Evolutionary conservation across 2,888 invertebrate genomes (phyloP).

Genomic region (Plusia festucae): DNA sequence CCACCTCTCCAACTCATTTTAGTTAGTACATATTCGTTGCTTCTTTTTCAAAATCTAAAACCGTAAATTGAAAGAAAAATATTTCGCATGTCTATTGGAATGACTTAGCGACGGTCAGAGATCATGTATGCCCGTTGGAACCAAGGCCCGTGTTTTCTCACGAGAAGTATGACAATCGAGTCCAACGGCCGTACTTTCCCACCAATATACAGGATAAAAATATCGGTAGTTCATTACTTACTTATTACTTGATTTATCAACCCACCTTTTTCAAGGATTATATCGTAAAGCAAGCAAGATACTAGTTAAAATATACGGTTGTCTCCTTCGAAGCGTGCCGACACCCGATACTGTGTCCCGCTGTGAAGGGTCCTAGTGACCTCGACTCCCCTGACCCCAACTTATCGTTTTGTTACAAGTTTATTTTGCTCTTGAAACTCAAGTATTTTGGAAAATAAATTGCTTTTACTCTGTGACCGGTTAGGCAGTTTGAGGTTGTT

Average conservation of each 20-base stretch:
- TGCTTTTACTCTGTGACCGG: background rate
- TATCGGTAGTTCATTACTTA: background rate
- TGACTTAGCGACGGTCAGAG: too few species aligned
- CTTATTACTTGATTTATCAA: background rate
- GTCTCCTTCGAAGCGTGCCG: conserved; percentile 29
- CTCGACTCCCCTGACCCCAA: conserved; percentile 44
- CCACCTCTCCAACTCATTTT: too few species aligned
- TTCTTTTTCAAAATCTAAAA: too few species aligned
- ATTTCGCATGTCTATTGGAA: too few species aligned
- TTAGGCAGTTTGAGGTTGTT: too few species aligned
- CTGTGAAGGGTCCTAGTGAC: conserved; percentile 48
- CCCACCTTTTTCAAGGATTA: conserved; percentile 13
- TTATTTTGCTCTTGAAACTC: conserved; percentile 36
- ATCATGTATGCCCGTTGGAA: too few species aligned
- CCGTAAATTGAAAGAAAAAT: too few species aligned
- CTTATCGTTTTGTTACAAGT: conserved; percentile 28
- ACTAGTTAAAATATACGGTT: conserved; percentile 18
- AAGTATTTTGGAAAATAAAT: conserved; percentile 19
- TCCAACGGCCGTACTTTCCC: too few species aligned
- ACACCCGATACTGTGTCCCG: conserved; percentile 46
- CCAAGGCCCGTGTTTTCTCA: too few species aligned
- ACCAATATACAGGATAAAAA: background rate
- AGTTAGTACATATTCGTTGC: too few species aligned
- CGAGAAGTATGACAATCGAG: too few species aligned
- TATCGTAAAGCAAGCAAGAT: conserved; percentile 15